Evolutionary conservation across 2,113 vertebrate species (phyloP), one percentile per base, ranked within the genome.

Genomic region (Arothron firmamentum): DNA sequence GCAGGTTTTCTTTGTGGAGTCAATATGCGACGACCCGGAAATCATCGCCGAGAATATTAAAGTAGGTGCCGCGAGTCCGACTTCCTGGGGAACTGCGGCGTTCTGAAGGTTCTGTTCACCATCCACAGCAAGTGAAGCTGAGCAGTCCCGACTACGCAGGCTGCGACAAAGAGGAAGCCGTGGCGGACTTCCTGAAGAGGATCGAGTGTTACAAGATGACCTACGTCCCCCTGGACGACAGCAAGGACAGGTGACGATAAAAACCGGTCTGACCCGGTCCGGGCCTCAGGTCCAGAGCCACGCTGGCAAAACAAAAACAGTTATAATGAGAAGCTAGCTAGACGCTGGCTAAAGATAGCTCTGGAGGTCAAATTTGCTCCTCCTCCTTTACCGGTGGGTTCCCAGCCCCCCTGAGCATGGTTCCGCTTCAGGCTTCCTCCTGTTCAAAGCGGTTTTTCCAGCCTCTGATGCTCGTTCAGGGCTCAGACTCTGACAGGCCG

Each of bases 1-100:
- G 2, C 68, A 96, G 94, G 92, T 93, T 13, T 94, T 96, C 78
- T 96, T 96, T 5, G 90, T 96, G 12, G 95, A 96, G 77, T 96
- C 95, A 0, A 86, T 96, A 50, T 96, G 94, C 60, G 89, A 96
- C 6, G 94, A 96, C 62, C 93, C 92, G 0, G 70, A 88, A 5
- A 92, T 96, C 72, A 95, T 96, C 28, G 92, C 90, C 25, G 91
- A 92, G 77, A 95, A 94, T 64, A 94, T 94, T 62, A 93, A 75
- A 81, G 94, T 94, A 82, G 90, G 85, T 45, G 49, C 3, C 2
- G 18, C 47, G n/a, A 15, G 13, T 48, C 19, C 46, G 21, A 48
- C 21, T 65, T 43, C 53, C 11, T 48, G 34, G 3, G 8, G 12
- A 12, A 38, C 1, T 38, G 10, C 34, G 11, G 34, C 9, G 9